Evolutionary conservation across 2,113 vertebrate species (phyloP).

Genomic region (Campylomormyrus numenius): DNA sequence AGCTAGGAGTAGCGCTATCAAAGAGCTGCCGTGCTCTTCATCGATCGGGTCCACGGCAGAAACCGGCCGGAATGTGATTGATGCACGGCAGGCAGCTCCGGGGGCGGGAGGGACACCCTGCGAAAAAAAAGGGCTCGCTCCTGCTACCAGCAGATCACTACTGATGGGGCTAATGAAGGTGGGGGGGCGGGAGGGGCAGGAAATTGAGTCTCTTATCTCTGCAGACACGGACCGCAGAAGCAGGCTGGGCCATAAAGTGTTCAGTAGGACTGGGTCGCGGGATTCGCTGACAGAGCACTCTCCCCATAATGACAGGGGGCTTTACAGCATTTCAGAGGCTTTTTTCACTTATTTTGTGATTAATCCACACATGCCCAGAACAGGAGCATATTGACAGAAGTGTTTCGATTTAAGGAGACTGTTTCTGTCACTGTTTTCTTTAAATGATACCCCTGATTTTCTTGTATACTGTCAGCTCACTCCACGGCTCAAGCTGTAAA

Average conservation of each 20-base stretch:
- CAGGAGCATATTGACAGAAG: not conserved
- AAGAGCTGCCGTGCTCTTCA: constrained; percentile 41
- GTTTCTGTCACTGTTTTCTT: not conserved
- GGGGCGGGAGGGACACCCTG: constrained; percentile 36
- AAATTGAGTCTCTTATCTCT: constrained; percentile 12
- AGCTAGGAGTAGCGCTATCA: constrained; percentile 46
- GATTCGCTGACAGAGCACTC: not conserved
- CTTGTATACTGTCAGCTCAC: not conserved
- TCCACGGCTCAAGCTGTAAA: not conserved
- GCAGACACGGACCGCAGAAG: not conserved
- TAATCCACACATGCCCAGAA: not conserved
- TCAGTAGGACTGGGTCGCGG: not conserved
- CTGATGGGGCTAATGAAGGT: constrained; percentile 21
- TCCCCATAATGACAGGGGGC: not conserved
- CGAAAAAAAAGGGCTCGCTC: constrained; percentile 33
- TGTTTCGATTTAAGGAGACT: not conserved
- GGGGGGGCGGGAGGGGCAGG: constrained; percentile 14
- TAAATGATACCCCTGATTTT: not conserved
- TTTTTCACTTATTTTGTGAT: not conserved
- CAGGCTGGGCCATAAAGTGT: not conserved
- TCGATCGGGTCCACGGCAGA: constrained; percentile 44
- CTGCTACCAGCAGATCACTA: constrained; percentile 15
- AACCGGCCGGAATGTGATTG: constrained; percentile 40
- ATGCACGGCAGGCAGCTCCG: constrained; percentile 29
- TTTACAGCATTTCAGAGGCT: not conserved